Conservation (phyloP, 1,140 invertebrate species). For the Lasioglossum baleicum region DNA sequence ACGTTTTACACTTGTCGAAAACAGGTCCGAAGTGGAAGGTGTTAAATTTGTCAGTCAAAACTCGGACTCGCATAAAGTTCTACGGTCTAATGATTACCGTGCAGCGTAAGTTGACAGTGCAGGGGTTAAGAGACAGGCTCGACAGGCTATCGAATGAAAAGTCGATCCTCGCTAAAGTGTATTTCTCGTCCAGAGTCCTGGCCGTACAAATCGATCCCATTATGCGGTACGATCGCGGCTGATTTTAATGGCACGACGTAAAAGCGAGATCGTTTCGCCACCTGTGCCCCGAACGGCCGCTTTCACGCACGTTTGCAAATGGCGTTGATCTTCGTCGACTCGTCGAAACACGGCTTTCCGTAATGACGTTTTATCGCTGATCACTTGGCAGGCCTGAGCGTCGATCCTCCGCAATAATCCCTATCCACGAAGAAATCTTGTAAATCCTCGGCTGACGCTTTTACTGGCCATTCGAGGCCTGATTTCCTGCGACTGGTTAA, state of each 20-base stretch:
- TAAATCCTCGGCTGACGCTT: conserved; percentile 38
- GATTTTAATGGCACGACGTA: conserved; percentile 59
- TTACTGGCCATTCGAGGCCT: conserved; percentile 31
- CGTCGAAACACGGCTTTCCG: conserved; percentile 15
- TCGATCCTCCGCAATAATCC: conserved; percentile 34
- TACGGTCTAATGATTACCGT: neutral
- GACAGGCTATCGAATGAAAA: conserved; percentile 1
- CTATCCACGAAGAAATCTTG: conserved; percentile 42
- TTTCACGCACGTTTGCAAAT: conserved; percentile 58
- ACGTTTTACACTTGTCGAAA: no score
- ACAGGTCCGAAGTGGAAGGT: no score
- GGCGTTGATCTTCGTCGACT: conserved; percentile 40
- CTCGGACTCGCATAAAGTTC: no score
- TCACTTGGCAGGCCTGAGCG: neutral
- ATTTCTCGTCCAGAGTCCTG: conserved; percentile 31
- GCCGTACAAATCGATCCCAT: conserved; percentile 52
- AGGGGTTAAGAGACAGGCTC: neutral
- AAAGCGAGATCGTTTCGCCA: conserved; percentile 58
- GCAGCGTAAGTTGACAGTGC: neutral
- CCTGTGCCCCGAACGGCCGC: conserved; percentile 47
- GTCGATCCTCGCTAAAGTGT: conserved; percentile 12
- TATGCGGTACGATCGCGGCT: conserved; percentile 48
- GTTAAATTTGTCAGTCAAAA: no score
- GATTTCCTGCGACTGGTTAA: conserved; percentile 20
- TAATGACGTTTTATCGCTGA: conserved; percentile 51